Percentiles rank a stretch among this genome's conserved stretches.
phyloP scores from a whole-genome alignment of 2,797 vertebrate genomes.

The Arnoldichthys spilopterus region DNA sequence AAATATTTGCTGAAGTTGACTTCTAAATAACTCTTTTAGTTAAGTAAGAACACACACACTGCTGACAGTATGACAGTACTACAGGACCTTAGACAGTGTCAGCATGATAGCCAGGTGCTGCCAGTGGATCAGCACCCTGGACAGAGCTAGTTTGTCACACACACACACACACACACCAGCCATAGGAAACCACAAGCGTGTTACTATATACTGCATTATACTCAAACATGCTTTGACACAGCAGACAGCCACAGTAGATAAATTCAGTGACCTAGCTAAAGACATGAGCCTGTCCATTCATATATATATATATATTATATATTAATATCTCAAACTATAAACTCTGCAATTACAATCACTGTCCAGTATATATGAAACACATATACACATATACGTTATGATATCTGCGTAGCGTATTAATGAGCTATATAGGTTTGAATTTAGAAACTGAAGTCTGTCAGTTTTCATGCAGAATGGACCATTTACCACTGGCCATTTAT shows the following conservation, averaged over 20 bases:
- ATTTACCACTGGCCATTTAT: background rate
- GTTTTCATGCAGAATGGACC: too few species aligned
- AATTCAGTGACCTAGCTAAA: background rate
- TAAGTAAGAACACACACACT: background rate
- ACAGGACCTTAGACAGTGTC: background rate
- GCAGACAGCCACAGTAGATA: background rate
- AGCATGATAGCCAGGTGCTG: background rate
- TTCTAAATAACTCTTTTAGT: background rate
- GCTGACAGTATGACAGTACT: background rate
- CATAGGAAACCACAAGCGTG: background rate
- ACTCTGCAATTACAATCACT: background rate
- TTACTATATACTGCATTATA: background rate
- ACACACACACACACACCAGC: background rate
- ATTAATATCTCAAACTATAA: background rate
- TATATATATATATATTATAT: background rate
- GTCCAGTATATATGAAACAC: background rate
- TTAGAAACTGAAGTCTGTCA: too few species aligned
- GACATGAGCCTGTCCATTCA: background rate
- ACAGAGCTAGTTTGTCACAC: slow-evolving; percentile 3
- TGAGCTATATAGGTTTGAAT: too few species aligned
- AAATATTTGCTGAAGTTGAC: background rate
- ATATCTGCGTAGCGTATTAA: too few species aligned
- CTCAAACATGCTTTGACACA: background rate
- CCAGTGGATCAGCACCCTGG: slow-evolving; percentile 1
- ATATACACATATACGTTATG: too few species aligned